phyloP scores from a whole-genome alignment of 1,140 invertebrate genomes.

The Euschistus heros region DNA sequence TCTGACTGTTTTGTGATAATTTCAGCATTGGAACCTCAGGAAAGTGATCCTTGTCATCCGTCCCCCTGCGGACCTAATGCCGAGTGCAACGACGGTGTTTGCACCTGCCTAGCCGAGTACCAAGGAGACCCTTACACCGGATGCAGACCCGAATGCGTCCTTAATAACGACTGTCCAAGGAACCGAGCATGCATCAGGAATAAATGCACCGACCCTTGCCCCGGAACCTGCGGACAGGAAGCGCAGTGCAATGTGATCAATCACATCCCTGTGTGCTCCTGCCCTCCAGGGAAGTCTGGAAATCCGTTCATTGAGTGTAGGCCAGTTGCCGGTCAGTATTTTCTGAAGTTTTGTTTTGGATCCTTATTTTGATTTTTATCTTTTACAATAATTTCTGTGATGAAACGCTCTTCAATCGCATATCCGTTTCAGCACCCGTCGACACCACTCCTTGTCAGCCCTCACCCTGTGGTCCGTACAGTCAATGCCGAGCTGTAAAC shows the following conservation, averaged over 20 bases:
- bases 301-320: slow-evolving; percentile 37
- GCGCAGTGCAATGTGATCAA: slow-evolving; percentile 53
- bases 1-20: too few relatives aligned
- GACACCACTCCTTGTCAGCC: slow-evolving; percentile 36
- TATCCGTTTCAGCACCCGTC: slow-evolving; percentile 16
- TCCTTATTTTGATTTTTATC: too few relatives aligned
- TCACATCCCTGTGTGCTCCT: slow-evolving; percentile 41
- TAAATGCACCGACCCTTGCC: slow-evolving; percentile 65
- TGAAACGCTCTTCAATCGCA: too few relatives aligned
- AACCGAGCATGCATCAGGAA: slow-evolving; percentile 58
- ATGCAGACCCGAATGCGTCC: slow-evolving; percentile 51
- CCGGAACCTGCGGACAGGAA: slow-evolving; percentile 57
- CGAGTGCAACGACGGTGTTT: slow-evolving; percentile 48
- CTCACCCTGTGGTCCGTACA: slow-evolving; percentile 48
- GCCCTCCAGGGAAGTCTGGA: slow-evolving; percentile 38
- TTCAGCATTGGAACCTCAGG: slow-evolving; percentile 24
- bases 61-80: slow-evolving; percentile 64
- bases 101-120: slow-evolving; percentile 47
- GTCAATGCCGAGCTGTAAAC: slow-evolving; percentile 45
- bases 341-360: too few relatives aligned
- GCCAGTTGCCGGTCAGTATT: slow-evolving; percentile 9
- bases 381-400: too few relatives aligned
- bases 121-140: slow-evolving; percentile 50
- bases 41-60: slow-evolving; percentile 53
- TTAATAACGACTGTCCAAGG: slow-evolving; percentile 50